phyloP scores from a whole-genome alignment of 2,888 invertebrate genomes.

The Agrochola lychnidis region DNA sequence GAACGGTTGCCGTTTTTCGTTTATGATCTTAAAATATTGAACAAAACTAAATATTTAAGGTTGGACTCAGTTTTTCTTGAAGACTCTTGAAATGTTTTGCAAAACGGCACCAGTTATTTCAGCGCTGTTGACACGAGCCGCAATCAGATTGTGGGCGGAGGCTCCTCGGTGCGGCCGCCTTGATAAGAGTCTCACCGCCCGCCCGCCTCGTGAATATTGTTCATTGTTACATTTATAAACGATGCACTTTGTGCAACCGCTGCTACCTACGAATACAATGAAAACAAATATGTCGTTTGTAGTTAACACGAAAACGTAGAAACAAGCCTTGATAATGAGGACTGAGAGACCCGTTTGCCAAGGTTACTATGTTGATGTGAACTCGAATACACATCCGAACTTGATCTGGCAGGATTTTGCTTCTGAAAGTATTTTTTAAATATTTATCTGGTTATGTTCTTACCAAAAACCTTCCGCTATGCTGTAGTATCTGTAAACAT shows the following conservation, averaged over 20 bases:
- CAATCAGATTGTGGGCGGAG: conserved; percentile 77
- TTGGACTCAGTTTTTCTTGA: conserved; percentile 46
- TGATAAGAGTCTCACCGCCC: conserved; percentile 73
- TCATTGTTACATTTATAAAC: conserved; percentile 70
- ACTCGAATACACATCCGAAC: neutral
- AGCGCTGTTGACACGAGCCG: conserved; percentile 64
- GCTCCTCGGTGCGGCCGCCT: conserved; percentile 64
- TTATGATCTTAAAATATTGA: conserved; percentile 22
- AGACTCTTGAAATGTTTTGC: conserved; percentile 61
- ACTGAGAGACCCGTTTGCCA: conserved; percentile 13
- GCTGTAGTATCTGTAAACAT: neutral
- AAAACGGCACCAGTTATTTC: conserved; percentile 66
- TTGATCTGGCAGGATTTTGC: neutral
- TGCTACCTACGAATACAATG: conserved; percentile 34
- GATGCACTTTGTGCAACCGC: conserved; percentile 63
- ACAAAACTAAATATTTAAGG: conserved; percentile 31
- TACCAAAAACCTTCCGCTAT: neutral
- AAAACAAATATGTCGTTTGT: conserved; percentile 54
- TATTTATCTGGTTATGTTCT: neutral
- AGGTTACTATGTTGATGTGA: conserved; percentile 23
- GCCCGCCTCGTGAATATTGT: conserved; percentile 71
- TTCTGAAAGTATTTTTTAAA: conserved; percentile 5
- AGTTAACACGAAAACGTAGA: conserved; percentile 37
- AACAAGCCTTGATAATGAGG: conserved; percentile 42
- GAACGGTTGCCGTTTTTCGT: neutral